Evolutionary conservation across 2,888 invertebrate genomes (phyloP), one percentile per base, ranked within the genome.

Genomic region (Nebria brevicollis): DNA sequence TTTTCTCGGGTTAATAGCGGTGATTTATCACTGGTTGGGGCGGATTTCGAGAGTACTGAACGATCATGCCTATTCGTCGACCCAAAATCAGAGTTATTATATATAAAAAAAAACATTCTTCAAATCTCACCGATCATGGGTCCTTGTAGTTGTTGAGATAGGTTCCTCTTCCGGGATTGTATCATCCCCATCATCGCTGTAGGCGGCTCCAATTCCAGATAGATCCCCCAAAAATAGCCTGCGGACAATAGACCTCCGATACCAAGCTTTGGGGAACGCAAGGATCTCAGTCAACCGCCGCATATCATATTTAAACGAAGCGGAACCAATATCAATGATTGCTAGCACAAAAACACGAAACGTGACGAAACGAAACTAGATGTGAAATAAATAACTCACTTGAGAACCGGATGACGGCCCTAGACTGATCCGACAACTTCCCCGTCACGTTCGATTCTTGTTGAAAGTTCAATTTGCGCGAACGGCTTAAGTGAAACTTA

Each of bases 261-360:
- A 99, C 99, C 99, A 99, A 13, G 99, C 98, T 90, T 98, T 98
- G 0, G 99, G 99, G 88, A 99, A 98, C 0, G 98, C 98, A 82
- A 99, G 91, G 86, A 99, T 98, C 90, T 99, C 99, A 0, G 97
- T 96, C 83, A 99, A 90, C 0, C 99, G 93, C 64, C 99, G 93
- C 98, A 99, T 99, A 89, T 99, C 99, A 89, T 99, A 99, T 88
- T 98, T 98, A 89, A 99, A 99, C 34, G 96, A 97, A 10, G 97
- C 97, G 26, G 96, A 97, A 34, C 98, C 98, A 85, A 98, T 97
- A 90, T 98, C 98, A 86, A 97, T 94, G 84, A 98, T 97, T 1
- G 97, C 70, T 70, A 34, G 25, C 5, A 8, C 96, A 95, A 88
- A n/a, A 87, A 85, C 83, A 41, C 83, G 20, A 73, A 76, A 83